Conservation (phyloP, 23 tunicate genomes). For the Halocynthia roretzi region DNA sequence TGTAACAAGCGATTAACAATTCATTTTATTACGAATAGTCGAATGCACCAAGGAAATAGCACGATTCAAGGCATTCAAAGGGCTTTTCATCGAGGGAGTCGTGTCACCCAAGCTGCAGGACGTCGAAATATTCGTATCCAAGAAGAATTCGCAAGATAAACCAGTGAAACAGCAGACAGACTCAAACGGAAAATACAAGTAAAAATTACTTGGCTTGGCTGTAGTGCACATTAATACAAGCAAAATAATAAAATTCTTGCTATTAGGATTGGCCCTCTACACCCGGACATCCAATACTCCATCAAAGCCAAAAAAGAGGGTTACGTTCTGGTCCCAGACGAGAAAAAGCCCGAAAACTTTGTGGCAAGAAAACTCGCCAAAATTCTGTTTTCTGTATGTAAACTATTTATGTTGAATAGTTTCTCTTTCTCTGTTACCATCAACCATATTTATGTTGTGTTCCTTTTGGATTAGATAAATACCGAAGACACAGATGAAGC, state of each 20-base stretch:
- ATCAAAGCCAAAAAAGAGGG: conserved; percentile 55
- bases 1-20: background rate
- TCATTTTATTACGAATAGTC: conserved; percentile 8
- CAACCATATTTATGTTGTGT: background rate
- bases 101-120: conserved; percentile 46
- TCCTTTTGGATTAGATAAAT: conserved; percentile 26
- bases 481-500: conserved; percentile 22
- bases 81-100: conserved; percentile 52
- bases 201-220: background rate
- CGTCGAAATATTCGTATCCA: conserved; percentile 41
- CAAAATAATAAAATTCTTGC: background rate
- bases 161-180: conserved; percentile 34
- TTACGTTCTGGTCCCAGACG: conserved; percentile 43
- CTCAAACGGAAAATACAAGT: conserved; percentile 66
- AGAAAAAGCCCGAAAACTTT: conserved; percentile 43
- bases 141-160: conserved; percentile 23
- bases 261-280: conserved; percentile 61
- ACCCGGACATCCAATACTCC: conserved; percentile 44
- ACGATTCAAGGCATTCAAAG: conserved; percentile 70
- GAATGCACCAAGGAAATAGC: conserved; percentile 48
- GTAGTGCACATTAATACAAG: background rate
- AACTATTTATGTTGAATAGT: background rate
- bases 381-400: background rate
- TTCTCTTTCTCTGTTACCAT: background rate
- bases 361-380: conserved; percentile 74